Evolutionary conservation across 1,140 invertebrate genomes (phyloP), one percentile per base, ranked within the genome.

Genomic region (Drosophila watanabei): DNA sequence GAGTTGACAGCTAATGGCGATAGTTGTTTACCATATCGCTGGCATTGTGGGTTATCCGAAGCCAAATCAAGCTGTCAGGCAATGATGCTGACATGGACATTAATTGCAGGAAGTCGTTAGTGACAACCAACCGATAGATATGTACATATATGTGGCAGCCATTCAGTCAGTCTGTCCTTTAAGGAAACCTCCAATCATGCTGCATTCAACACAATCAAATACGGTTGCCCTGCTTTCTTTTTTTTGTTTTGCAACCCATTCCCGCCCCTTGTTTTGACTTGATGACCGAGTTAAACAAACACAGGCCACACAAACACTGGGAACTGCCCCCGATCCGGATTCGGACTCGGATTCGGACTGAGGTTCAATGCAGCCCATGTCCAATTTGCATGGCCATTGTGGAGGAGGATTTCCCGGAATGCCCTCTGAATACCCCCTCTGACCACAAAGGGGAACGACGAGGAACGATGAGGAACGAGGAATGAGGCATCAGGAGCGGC

Each of bases 271-370:
- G 66, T 72, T 73, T 73, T 73, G 70, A 72, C 70, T 73, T 72
- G 66, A 73, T 73, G 68, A 59, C 70, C 70, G 37, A 73, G 70
- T 73, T 73, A 73, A 73, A 59, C 70, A 73, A 72, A 73, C 70
- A 72, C 66, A 71, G 65, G 49, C 62, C 61, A 64, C 68, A 71
- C 63, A 71, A 68, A 71, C 66, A 68, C 68, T 48, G 37, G 62
- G n/a, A n/a, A 69, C 14, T 45, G n/a, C n/a, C 45, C 32, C 61
- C 14, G 37, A 43, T 6, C 46, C 41, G 65, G 43, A 49, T n/a
- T 64, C n/a, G 13, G 30, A 46, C n/a, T n/a, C n/a, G n/a, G n/a
- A n/a, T 16, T 30, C 9, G 28, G 46, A 51, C 24, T 35, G 16
- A 24, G 58, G 33, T 28, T 37, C 24, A 24, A 45, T 72, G 52